Conservation (phyloP, 2,113 vertebrate species). For the Sphaerodactylus townsendi region DNA sequence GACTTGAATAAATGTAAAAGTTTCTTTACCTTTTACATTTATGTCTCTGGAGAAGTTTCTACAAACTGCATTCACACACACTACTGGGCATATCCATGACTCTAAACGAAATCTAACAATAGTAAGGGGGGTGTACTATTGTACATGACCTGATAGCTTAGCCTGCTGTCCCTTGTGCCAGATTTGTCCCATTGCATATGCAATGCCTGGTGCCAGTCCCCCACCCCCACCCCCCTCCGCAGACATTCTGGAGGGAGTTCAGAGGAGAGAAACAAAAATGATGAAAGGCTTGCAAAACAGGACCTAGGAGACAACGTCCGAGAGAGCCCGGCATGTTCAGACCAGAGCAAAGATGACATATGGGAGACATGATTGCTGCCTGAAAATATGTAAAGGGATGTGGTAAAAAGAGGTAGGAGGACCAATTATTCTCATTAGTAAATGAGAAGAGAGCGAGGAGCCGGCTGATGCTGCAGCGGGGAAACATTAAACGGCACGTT, state of each 20-base stretch:
- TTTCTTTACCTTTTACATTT: too few species aligned
- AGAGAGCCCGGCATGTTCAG: conserved; percentile 2
- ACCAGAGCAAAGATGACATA: neutral
- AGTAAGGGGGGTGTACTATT: neutral
- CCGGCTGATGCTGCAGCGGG: conserved; percentile 40
- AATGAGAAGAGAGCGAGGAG: conserved; percentile 20
- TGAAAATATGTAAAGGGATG: neutral
- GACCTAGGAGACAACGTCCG: neutral
- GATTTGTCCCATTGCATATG: neutral
- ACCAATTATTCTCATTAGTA: conserved; percentile 45
- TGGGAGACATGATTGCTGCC: conserved; percentile 13
- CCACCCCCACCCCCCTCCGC: neutral
- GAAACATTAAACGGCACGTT: conserved; percentile 31
- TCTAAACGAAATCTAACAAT: too few species aligned
- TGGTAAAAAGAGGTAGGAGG: neutral
- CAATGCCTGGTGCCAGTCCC: neutral
- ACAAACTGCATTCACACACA: too few species aligned
- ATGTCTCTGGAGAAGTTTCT: too few species aligned
- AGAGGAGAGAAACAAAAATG: fast-evolving
- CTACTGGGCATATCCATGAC: too few species aligned
- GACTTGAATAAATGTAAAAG: too few species aligned
- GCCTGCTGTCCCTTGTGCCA: neutral
- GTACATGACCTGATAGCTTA: neutral
- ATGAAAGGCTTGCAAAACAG: neutral
- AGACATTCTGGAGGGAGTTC: neutral